A percentile compares a stretch with the other conserved stretches of the same genome.
Conservation (phyloP, 2,113 vertebrate genomes). For the Thymallus thymallus region DNA sequence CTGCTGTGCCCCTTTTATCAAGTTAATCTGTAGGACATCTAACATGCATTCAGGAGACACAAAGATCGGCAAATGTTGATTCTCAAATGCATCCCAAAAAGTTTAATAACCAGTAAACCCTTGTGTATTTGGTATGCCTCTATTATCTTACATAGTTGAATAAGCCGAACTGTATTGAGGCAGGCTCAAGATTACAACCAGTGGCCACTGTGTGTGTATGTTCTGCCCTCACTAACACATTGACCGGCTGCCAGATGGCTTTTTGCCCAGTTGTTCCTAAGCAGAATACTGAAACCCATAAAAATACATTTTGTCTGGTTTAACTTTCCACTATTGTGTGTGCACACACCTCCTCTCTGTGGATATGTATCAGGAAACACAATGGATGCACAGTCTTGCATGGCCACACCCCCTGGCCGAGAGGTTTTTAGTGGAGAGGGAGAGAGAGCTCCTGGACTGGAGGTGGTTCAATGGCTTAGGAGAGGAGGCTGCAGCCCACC, state of each 20-base stretch:
- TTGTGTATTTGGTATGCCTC: too few relatives aligned
- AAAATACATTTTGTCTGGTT: slow-evolving; percentile 59
- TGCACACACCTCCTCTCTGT: slow-evolving; percentile 57
- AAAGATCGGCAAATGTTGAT: too few relatives aligned
- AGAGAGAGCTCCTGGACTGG: neutral
- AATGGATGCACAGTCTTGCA: slow-evolving; percentile 78
- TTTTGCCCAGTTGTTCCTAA: slow-evolving; percentile 33
- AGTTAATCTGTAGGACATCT: neutral
- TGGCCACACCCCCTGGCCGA: slow-evolving; percentile 65
- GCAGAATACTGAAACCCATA: slow-evolving; percentile 44
- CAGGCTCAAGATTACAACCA: neutral
- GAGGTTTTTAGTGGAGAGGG: neutral
- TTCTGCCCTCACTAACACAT: neutral
- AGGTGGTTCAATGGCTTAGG: neutral
- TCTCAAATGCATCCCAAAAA: neutral
- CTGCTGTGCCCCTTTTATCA: neutral
- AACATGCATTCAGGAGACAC: neutral
- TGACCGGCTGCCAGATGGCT: slow-evolving; percentile 20
- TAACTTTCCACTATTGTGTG: slow-evolving; percentile 66
- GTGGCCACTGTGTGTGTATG: neutral
- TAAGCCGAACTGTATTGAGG: neutral
- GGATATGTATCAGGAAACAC: slow-evolving; percentile 64
- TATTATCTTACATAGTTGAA: neutral
- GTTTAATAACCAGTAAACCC: neutral
- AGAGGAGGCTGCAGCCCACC: neutral